A percentile compares a stretch with the other conserved stretches of the same genome.
These are phyloP conservation scores for Cirrhinus mrigala DNA, from an alignment of 2,797 vertebrate species.

Conservation along the genomic window DNA sequence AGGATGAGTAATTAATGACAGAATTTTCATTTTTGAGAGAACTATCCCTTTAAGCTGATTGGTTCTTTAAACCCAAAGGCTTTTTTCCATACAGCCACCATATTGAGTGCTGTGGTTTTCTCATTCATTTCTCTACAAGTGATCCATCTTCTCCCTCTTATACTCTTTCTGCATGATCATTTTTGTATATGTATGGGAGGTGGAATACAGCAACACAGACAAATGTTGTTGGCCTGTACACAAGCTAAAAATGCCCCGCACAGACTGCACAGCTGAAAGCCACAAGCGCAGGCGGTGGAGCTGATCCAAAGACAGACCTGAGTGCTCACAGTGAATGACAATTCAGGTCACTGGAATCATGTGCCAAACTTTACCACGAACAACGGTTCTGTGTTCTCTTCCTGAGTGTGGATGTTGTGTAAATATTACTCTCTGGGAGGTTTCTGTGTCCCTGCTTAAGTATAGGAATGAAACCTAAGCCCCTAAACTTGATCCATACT, in stretches of 20 bases:
- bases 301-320: constrained; percentile 40
- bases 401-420: constrained; percentile 7
- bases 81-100: not conserved
- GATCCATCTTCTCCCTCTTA: not conserved
- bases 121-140: not conserved
- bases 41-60: not conserved
- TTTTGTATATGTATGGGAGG: constrained; percentile 25
- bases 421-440: constrained; percentile 26
- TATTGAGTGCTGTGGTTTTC: not conserved
- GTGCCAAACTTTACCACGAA: constrained; percentile 27
- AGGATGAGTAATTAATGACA: too few relatives aligned
- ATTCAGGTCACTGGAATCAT: constrained; percentile 37
- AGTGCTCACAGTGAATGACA: constrained; percentile 26
- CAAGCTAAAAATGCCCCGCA: constrained; percentile 17
- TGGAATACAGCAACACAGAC: constrained; percentile 2
- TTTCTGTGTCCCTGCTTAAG: constrained; percentile 8
- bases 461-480: constrained; percentile 19
- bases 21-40: too few relatives aligned
- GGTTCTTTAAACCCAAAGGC: not conserved
- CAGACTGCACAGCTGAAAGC: constrained; percentile 34
- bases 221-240: constrained; percentile 10
- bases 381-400: constrained; percentile 44
- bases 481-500: constrained; percentile 4
- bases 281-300: constrained; percentile 22
- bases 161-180: not conserved